Evolutionary conservation across 2,888 invertebrate species (phyloP), one percentile per base, ranked within the genome.

Genomic region (Shargacucullia verbasci): DNA sequence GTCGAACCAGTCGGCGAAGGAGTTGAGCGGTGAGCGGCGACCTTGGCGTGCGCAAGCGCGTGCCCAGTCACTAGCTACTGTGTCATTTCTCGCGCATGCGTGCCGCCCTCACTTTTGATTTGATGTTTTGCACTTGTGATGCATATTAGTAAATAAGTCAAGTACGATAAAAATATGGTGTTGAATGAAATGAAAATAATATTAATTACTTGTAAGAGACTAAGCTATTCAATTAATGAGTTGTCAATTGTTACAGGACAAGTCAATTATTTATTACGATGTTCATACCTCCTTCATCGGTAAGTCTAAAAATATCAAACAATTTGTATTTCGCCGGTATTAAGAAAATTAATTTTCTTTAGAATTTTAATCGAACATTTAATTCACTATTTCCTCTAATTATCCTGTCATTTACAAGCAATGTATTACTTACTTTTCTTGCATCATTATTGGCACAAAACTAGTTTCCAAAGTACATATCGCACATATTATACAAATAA

Each of bases 41-140:
- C 91, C 91, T 91, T 91, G 87, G 78, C 35, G 70, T 73, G 75
- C 73, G 77, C 76, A 62, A 64, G 76, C 79, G 80, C 76, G 72
- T 76, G 76, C 57, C 81, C 76, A 66, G 75, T 76, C 72, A 70
- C 74, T 71, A 46, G 81, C 84, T 83, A 83, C 86, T 81, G 83
- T 86, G 85, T 75, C 75, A 78, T 75, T 78, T 78, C 75, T 78
- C 76, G 70, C 58, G 78, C 79, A 76, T 80, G 76, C 80, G 73
- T 63, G 59, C 71, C 77, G 63, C 77, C 68, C 62, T 68, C 49
- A 53, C 53, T 59, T 59, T 45, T 59, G 61, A 61, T 72, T 49
- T 65, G 53, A 65, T 59, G 54, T 60, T 49, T 54, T 60, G 44
- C 54, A 50, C 20, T 20, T 20, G 4, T 66, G 61, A 63, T 63